phyloP scores from a whole-genome alignment of 2,797 vertebrate species.

The Manis javanica region DNA sequence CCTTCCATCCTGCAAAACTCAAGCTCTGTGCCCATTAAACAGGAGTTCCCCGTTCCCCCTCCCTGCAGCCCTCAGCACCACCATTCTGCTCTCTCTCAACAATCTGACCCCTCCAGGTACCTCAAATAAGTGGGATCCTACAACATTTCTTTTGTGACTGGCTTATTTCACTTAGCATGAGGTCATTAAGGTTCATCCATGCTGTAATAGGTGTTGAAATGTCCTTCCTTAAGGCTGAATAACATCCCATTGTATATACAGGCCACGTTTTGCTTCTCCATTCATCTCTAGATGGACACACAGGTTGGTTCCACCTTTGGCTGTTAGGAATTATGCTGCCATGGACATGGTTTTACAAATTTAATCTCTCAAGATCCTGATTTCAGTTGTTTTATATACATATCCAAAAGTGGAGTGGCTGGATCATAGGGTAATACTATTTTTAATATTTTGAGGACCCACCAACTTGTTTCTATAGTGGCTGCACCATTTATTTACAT shows the following conservation, averaged over 20 bases:
- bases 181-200: neutral
- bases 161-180: neutral
- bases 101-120: neutral
- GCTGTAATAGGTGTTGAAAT: neutral
- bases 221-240: neutral
- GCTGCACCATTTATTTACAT: neutral
- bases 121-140: neutral
- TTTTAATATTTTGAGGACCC: neutral
- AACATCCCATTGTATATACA: neutral
- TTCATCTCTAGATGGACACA: neutral
- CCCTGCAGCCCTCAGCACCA: too few relatives aligned
- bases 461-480: neutral
- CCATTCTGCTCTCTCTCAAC: neutral
- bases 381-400: neutral
- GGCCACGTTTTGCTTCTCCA: neutral
- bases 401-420: neutral
- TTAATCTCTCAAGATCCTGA: neutral
- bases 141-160: neutral
- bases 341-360: neutral
- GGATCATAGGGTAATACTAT: neutral
- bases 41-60: neutral
- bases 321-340: neutral
- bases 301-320: neutral
- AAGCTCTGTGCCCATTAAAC: neutral
- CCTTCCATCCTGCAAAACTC: neutral